These are phyloP conservation scores for Poecilia latipinna DNA, from an alignment of 2,113 vertebrate species.

Conservation along the genomic window DNA sequence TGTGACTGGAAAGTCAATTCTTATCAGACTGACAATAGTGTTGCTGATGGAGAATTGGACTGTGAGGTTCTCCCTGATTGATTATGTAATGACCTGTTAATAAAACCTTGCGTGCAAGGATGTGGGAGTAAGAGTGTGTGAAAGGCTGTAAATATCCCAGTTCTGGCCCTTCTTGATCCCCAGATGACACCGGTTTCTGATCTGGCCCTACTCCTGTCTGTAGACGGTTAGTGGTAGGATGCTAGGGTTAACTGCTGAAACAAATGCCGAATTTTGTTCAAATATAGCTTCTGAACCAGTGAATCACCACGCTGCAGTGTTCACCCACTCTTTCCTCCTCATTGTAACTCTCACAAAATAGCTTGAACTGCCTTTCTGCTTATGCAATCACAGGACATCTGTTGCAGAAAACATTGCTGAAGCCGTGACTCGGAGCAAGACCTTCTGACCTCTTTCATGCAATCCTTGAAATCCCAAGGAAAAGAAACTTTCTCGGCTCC, in stretches of 20 bases:
- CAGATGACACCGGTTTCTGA: not conserved
- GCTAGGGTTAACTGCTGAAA: not conserved
- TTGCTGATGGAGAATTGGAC: constrained; percentile 20
- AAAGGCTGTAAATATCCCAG: not conserved
- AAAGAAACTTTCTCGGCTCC: not conserved
- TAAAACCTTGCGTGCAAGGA: constrained; percentile 29
- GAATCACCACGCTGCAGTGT: constrained; percentile 57
- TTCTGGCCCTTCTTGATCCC: not conserved
- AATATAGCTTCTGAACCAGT: constrained; percentile 62
- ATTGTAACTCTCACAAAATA: constrained; percentile 51
- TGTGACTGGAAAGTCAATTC: constrained; percentile 21
- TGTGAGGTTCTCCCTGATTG: constrained; percentile 12
- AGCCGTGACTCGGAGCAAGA: not conserved
- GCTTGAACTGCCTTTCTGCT: constrained; percentile 43
- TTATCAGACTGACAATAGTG: constrained; percentile 21
- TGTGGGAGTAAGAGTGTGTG: not conserved
- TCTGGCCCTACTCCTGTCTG: not conserved
- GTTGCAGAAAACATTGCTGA: constrained; percentile 28
- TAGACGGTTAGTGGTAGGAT: not conserved
- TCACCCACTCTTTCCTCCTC: constrained; percentile 52
- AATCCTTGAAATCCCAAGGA: not conserved
- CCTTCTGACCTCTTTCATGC: not conserved
- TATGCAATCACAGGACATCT: constrained; percentile 44
- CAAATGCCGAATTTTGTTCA: constrained; percentile 48
- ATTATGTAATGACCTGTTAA: constrained; percentile 28